These are phyloP conservation scores for Alcis repandata DNA, from an alignment of 2,888 invertebrate species.

Conservation along the genomic window DNA sequence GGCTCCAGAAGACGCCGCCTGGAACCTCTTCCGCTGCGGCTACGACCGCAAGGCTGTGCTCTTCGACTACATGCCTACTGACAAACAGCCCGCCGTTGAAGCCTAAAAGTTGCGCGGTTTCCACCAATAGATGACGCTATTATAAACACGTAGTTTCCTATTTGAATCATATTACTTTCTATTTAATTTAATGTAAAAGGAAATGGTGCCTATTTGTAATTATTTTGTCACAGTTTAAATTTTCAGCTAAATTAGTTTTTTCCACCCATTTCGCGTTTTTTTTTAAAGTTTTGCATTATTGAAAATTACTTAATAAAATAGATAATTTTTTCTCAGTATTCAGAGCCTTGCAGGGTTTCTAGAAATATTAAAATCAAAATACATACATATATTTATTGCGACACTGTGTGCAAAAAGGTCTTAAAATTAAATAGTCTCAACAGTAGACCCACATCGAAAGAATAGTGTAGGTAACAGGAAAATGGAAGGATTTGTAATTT, in stretches of 20 bases:
- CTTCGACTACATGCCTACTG: conserved; percentile 71
- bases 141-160: neutral
- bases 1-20: conserved; percentile 74
- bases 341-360: too few species aligned
- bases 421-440: too few species aligned
- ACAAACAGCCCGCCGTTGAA: conserved; percentile 18
- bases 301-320: conserved; percentile 4
- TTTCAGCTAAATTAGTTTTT: neutral
- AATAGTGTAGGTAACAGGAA: neutral
- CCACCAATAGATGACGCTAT: conserved; percentile 42
- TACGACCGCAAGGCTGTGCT: conserved; percentile 75
- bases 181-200: neutral
- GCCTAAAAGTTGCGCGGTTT: conserved; percentile 1
- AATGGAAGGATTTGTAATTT: neutral
- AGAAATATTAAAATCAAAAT: too few species aligned
- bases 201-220: neutral
- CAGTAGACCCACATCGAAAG: too few species aligned
- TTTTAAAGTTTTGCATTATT: neutral
- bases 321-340: too few species aligned
- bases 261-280: neutral
- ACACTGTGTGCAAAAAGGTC: too few species aligned
- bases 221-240: conserved; percentile 2
- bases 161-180: neutral
- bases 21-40: conserved; percentile 79
- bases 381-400: too few species aligned